Evolutionary conservation across 2,113 vertebrate genomes (phyloP).

Genomic region (Andinoacara biseriatus): DNA sequence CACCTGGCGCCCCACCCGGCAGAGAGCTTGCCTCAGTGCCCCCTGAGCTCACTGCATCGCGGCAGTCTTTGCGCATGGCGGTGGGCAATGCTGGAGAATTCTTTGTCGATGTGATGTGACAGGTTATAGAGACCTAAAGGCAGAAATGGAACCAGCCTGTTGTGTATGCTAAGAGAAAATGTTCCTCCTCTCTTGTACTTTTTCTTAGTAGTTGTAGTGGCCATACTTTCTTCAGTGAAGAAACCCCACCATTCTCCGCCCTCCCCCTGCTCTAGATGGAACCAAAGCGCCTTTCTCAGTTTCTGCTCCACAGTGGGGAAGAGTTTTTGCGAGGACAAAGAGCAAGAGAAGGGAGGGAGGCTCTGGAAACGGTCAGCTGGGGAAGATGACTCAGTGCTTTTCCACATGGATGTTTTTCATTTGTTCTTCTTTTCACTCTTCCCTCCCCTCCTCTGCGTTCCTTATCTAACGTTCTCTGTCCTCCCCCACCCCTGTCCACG

Average conservation of each 20-base stretch:
- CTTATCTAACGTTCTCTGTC: slow-evolving; percentile 55
- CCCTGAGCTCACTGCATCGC: slow-evolving; percentile 94
- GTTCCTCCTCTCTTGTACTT: slow-evolving; percentile 55
- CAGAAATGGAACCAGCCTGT: slow-evolving; percentile 44
- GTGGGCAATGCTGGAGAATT: slow-evolving; percentile 98
- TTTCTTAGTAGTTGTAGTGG: slow-evolving; percentile 59
- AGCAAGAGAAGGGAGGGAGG: slow-evolving; percentile 34
- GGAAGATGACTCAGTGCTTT: slow-evolving; percentile 67
- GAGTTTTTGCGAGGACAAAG: slow-evolving; percentile 58
- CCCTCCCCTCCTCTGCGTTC: slow-evolving; percentile 53
- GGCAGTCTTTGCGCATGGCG: slow-evolving; percentile 97
- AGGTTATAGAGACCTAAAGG: slow-evolving; percentile 25
- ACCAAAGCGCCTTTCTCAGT: slow-evolving; percentile 73
- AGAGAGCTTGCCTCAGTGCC: slow-evolving; percentile 91
- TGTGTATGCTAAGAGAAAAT: slow-evolving; percentile 53
- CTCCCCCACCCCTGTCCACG: slow-evolving; percentile 28
- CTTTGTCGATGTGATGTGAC: slow-evolving; percentile 99
- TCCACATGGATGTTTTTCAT: slow-evolving; percentile 68
- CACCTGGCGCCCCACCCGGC: slow-evolving; percentile 90
- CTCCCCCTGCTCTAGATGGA: slow-evolving; percentile 53
- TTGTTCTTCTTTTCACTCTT: slow-evolving; percentile 59
- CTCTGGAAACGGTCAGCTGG: slow-evolving; percentile 36
- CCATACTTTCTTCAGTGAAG: slow-evolving; percentile 83
- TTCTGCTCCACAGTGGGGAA: slow-evolving; percentile 49
- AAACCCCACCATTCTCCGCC: slow-evolving; percentile 42